phyloP scores from a whole-genome alignment of 2,888 invertebrate species.

The Thymelicus acteon region DNA sequence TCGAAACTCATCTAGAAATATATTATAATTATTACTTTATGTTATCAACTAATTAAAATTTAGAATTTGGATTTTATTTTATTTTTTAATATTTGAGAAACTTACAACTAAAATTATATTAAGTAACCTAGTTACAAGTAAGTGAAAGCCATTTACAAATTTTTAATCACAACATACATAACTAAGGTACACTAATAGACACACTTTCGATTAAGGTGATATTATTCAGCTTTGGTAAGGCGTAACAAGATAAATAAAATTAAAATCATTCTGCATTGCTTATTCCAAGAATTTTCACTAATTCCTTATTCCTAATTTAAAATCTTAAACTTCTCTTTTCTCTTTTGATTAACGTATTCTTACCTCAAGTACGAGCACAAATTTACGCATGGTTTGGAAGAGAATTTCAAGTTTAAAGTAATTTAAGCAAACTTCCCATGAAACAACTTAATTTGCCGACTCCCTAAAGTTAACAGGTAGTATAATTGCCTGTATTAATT shows the following conservation, averaged over 20 bases:
- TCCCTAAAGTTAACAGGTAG: conserved; percentile 19
- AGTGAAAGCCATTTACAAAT: too few relatives aligned
- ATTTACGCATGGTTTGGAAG: neutral
- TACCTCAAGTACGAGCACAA: neutral
- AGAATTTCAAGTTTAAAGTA: conserved; percentile 7
- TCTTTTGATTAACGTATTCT: neutral
- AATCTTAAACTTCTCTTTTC: neutral
- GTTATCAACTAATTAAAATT: neutral
- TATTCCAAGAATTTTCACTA: too few relatives aligned
- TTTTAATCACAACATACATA: too few relatives aligned
- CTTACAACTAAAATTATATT: neutral
- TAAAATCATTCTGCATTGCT: too few relatives aligned
- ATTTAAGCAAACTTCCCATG: conserved; percentile 14
- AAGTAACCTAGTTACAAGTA: neutral
- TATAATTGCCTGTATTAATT: conserved; percentile 46
- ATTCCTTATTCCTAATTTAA: neutral
- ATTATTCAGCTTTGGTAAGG: too few relatives aligned
- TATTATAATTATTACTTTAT: neutral
- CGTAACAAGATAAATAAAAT: too few relatives aligned
- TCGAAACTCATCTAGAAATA: conserved; percentile 93
- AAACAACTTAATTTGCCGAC: conserved; percentile 22
- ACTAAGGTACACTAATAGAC: too few relatives aligned
- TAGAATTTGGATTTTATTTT: too few relatives aligned
- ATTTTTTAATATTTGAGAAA: too few relatives aligned
- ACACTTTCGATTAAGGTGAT: too few relatives aligned